These are phyloP conservation scores for Antennarius maculatus DNA, from an alignment of 2,797 vertebrate genomes.

Conservation along the genomic window DNA sequence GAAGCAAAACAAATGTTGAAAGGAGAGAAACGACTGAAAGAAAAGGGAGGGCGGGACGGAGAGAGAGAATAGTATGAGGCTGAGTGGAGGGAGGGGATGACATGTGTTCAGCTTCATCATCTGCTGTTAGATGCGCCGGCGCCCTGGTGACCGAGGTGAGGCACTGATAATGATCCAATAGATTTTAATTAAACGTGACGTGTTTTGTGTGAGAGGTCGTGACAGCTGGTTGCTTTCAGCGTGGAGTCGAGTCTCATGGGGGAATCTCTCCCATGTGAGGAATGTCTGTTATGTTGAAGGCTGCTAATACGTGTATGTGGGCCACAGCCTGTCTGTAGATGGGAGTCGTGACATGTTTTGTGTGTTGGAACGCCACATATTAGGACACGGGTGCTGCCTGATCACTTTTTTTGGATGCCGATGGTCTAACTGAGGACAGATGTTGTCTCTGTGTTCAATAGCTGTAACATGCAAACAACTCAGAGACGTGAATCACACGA, in stretches of 20 bases:
- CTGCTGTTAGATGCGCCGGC: conserved; percentile 26
- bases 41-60: not conserved
- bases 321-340: not conserved
- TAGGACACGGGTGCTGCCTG: conserved; percentile 5
- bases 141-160: conserved; percentile 63
- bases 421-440: conserved; percentile 18
- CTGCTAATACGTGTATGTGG: conserved; percentile 27
- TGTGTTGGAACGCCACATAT: conserved; percentile 19
- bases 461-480: conserved; percentile 17
- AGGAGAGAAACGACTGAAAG: not conserved
- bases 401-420: conserved; percentile 14
- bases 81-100: conserved; percentile 1
- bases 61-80: not conserved
- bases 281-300: conserved; percentile 68
- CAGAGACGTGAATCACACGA: conserved; percentile 57
- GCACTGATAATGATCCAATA: not conserved
- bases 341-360: conserved; percentile 4
- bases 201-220: conserved; percentile 9
- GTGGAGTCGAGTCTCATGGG: conserved; percentile 54
- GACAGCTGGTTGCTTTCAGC: conserved; percentile 44
- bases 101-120: conserved; percentile 21
- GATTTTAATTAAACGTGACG: not conserved
- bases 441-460: conserved; percentile 30
- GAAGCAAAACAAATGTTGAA: not conserved
- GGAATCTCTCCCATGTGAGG: conserved; percentile 62